Evolutionary conservation across 2,888 invertebrate genomes (phyloP).

Genomic region (Nymphalis c-album): DNA sequence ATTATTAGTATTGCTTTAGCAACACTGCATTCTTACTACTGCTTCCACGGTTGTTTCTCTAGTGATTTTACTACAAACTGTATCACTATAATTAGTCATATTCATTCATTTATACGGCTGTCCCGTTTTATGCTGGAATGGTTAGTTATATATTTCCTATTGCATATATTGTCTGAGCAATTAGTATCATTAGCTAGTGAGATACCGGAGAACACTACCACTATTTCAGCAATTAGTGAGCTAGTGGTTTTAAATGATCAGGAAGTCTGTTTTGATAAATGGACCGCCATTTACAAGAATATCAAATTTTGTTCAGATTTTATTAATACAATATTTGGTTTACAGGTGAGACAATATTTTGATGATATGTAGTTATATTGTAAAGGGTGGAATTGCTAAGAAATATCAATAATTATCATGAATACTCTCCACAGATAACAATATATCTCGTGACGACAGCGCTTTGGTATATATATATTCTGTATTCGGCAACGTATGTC

Average conservation of each 20-base stretch:
- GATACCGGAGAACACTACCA: not conserved
- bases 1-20: not conserved
- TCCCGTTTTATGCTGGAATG: not conserved
- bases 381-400: not conserved
- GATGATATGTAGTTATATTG: too few relatives aligned
- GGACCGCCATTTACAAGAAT: not conserved
- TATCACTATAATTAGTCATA: not conserved
- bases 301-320: conserved; percentile 11
- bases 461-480: not conserved
- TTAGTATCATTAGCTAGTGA: conserved; percentile 3
- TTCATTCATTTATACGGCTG: not conserved
- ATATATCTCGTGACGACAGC: not conserved
- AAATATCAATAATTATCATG: not conserved
- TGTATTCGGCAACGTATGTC: not conserved
- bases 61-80: not conserved
- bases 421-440: conserved; percentile 6
- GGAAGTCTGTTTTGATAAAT: not conserved
- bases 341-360: conserved; percentile 14
- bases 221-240: not conserved
- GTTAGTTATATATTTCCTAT: not conserved
- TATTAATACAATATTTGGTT: conserved; percentile 11
- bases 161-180: not conserved
- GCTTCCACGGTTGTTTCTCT: not conserved
- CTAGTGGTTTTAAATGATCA: not conserved
- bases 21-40: not conserved